Conservation (phyloP, 2,888 invertebrate species). For the Drosophila neutralis region DNA sequence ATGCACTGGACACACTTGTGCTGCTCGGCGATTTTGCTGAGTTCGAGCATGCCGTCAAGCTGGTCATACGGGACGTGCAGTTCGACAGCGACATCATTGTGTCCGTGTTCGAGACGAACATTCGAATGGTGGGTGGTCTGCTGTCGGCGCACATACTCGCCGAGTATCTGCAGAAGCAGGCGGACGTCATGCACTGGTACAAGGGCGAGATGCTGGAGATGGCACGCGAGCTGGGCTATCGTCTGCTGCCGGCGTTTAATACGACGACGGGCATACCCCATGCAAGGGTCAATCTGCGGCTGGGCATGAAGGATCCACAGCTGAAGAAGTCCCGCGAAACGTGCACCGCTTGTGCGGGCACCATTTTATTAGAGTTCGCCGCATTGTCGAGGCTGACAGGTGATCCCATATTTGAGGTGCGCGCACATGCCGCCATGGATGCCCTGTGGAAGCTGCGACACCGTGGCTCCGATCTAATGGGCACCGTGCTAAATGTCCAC, state of each 20-base stretch:
- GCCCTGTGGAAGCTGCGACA: conserved; percentile 97
- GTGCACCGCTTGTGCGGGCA: conserved; percentile 99
- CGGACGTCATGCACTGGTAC: conserved; percentile 92
- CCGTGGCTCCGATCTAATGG: conserved; percentile 95
- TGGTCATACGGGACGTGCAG: conserved; percentile 93
- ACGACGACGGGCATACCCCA: conserved; percentile 98
- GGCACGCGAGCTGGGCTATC: conserved; percentile 96
- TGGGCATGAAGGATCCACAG: conserved; percentile 92
- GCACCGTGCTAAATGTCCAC: conserved; percentile 98
- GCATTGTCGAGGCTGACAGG: conserved; percentile 96
- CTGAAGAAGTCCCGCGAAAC: conserved; percentile 93
- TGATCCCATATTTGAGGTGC: conserved; percentile 95
- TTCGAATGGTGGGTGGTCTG: conserved; percentile 97
- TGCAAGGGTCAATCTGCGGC: conserved; percentile 94
- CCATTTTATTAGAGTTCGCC: conserved; percentile 98
- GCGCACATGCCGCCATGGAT: conserved; percentile 98
- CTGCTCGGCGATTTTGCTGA: conserved; percentile 96
- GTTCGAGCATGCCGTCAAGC: conserved; percentile 95
- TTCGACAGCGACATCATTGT: conserved; percentile 98
- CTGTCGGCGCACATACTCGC: conserved; percentile 96
- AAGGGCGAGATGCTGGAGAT: conserved; percentile 93
- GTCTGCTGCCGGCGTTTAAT: conserved; percentile 98
- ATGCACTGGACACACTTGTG: conserved; percentile 96
- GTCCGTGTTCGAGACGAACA: conserved; percentile 99
- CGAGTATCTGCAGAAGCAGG: conserved; percentile 91